Evolutionary conservation across 2,888 invertebrate species (phyloP).

Genomic region (Drosophila nr. fundita): DNA sequence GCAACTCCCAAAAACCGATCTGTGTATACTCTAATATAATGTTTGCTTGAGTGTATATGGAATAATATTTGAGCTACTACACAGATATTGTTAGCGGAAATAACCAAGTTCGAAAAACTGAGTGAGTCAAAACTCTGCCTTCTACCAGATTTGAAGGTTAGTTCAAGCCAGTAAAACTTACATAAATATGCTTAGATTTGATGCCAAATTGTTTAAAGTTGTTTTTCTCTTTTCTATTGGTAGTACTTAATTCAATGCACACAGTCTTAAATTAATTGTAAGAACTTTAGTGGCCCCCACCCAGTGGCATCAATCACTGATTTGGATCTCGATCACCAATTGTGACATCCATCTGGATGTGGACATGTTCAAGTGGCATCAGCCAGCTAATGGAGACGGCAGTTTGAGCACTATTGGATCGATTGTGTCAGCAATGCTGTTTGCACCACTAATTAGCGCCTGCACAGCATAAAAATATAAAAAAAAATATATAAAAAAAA

Average conservation of each 20-base stretch:
- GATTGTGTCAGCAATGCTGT: slow-evolving; percentile 56
- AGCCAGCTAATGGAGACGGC: slow-evolving; percentile 43
- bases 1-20: not conserved
- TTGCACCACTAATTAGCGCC: slow-evolving; percentile 73
- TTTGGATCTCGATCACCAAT: not conserved
- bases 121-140: too few relatives aligned
- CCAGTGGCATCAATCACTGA: not conserved
- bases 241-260: slow-evolving; percentile 7
- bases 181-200: not conserved
- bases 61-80: not conserved
- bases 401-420: slow-evolving; percentile 14
- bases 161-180: not conserved
- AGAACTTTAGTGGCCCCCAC: not conserved
- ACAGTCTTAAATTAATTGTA: not conserved
- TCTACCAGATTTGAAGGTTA: too few relatives aligned
- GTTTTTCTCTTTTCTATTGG: not conserved
- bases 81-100: not conserved
- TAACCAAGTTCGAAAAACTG: not conserved
- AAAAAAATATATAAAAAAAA: too few relatives aligned
- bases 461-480: slow-evolving; percentile 26
- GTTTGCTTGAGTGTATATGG: not conserved
- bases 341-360: not conserved
- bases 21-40: slow-evolving; percentile 17
- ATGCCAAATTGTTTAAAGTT: not conserved
- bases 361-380: slow-evolving; percentile 28